phyloP scores from a whole-genome alignment of 2,888 invertebrate genomes.

The Cheilosia soror region DNA sequence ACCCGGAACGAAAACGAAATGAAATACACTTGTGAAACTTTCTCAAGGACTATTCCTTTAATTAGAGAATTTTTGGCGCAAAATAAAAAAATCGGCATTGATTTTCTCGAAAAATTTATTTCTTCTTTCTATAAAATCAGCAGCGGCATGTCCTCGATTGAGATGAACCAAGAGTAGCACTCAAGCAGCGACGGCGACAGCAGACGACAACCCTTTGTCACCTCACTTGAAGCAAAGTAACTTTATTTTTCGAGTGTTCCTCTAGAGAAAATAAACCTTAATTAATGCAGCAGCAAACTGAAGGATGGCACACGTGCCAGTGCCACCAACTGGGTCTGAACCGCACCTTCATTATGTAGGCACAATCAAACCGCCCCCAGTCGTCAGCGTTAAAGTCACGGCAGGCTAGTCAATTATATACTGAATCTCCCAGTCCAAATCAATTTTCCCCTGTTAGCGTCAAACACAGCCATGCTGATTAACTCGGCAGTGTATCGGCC shows the following conservation, averaged over 20 bases:
- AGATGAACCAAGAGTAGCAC: slow-evolving; percentile 43
- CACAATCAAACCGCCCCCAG: slow-evolving; percentile 39
- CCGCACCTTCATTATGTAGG: slow-evolving; percentile 31
- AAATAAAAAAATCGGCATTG: slow-evolving; percentile 45
- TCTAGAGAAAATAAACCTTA: slow-evolving; percentile 44
- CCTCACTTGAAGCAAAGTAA: slow-evolving; percentile 56
- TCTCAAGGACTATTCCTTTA: slow-evolving; percentile 46
- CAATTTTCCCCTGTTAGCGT: slow-evolving; percentile 34
- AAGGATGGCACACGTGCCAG: slow-evolving; percentile 58
- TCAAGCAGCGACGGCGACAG: slow-evolving; percentile 59
- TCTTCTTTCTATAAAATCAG: slow-evolving; percentile 3
- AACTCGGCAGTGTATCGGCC: slow-evolving; percentile 25
- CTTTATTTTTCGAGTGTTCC: slow-evolving; percentile 59
- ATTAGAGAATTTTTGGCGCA: slow-evolving; percentile 29
- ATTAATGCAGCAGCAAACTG: slow-evolving; percentile 57
- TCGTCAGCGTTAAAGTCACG: neutral
- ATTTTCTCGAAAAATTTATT: slow-evolving; percentile 13
- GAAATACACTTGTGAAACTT: slow-evolving; percentile 28
- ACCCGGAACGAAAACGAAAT: neutral
- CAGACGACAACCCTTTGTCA: slow-evolving; percentile 53
- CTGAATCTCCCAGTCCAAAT: slow-evolving; percentile 35
- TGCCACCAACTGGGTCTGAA: slow-evolving; percentile 33
- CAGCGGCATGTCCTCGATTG: slow-evolving; percentile 32
- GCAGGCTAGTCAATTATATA: slow-evolving; percentile 45
- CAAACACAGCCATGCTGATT: slow-evolving; percentile 52